Evolutionary conservation across 2,113 vertebrate species (phyloP), one percentile per base, ranked within the genome.

Genomic region (Amblyopsis rosae): DNA sequence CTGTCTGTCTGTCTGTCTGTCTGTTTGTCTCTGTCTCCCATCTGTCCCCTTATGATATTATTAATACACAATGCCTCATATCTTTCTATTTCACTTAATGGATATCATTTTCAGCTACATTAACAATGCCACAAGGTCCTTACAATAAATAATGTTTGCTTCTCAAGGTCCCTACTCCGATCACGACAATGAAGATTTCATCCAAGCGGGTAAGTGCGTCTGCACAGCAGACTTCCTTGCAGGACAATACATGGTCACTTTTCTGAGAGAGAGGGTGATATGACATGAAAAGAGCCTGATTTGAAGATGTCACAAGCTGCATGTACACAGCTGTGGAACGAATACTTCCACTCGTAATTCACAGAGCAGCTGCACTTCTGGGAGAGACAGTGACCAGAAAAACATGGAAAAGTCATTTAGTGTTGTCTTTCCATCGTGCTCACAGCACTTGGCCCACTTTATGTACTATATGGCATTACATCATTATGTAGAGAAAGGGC

Each of bases 181-280:
- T 99, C 73, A 96, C 94, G 73, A 97, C 95, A 0, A 98, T 99
- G 97, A 98, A 95, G 90, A 96, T 99, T 84, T 99, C 96, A 50
- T 99, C 97, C 46, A 99, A 99, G 92, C 93, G 96, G 93, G 97
- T 99, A 89, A 96, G 94, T 33, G 47, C 32, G 26, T 63, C 33
- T 65, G 19, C 45, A 1, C 67, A 19, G 73, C 12, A 46, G 62
- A 54, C 73, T 56, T 33, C 26, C 35, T 69, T 17, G 53, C 51
- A 74, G 59, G 61, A 49, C 56, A 12, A 56, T 4, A 58, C 65
- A 70, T 68, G 58, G 57, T 62, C 66, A 7, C 13, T 59, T 35
- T 59, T 5, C 12, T 5, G 45, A 46, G 15, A 57, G 46, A 64
- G 26, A 12, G 12, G 41, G 47, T 32, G 19, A 55, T 57, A 59